Conservation (phyloP, 2,113 vertebrate species). For the Conger conger region DNA sequence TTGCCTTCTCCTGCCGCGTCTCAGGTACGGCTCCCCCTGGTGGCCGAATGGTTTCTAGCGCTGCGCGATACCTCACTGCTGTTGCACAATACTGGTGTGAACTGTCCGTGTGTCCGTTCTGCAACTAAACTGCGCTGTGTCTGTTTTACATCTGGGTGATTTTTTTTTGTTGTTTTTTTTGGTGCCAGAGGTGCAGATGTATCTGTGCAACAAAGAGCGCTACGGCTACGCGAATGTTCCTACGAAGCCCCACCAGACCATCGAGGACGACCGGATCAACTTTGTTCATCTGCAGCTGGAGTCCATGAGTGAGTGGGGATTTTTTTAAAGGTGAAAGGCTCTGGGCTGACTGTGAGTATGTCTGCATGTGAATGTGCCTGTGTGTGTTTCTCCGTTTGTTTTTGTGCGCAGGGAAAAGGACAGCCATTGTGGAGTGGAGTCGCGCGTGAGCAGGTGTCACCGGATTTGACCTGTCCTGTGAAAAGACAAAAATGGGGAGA, state of each 20-base stretch:
- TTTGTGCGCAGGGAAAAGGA: not conserved
- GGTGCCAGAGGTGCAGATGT: slow-evolving; percentile 75
- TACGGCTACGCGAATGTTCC: slow-evolving; percentile 90
- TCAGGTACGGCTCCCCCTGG: slow-evolving; percentile 66
- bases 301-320: slow-evolving; percentile 77
- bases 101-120: not conserved
- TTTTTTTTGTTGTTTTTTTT: slow-evolving; percentile 25
- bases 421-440: not conserved
- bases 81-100: not conserved
- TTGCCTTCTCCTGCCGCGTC: slow-evolving; percentile 86
- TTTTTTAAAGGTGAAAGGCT: not conserved
- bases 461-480: no score
- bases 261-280: slow-evolving; percentile 86
- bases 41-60: not conserved
- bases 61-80: not conserved
- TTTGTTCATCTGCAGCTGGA: slow-evolving; percentile 88
- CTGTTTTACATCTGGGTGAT: not conserved
- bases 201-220: slow-evolving; percentile 83
- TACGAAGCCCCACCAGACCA: slow-evolving; percentile 76
- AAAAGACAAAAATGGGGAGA: not conserved
- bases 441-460: not conserved
- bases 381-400: not conserved
- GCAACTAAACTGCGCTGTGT: not conserved
- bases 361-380: not conserved
- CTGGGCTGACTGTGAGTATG: no score